Evolutionary conservation across 2,797 vertebrate species (phyloP).

Genomic region (Gallinago nigripennis): DNA sequence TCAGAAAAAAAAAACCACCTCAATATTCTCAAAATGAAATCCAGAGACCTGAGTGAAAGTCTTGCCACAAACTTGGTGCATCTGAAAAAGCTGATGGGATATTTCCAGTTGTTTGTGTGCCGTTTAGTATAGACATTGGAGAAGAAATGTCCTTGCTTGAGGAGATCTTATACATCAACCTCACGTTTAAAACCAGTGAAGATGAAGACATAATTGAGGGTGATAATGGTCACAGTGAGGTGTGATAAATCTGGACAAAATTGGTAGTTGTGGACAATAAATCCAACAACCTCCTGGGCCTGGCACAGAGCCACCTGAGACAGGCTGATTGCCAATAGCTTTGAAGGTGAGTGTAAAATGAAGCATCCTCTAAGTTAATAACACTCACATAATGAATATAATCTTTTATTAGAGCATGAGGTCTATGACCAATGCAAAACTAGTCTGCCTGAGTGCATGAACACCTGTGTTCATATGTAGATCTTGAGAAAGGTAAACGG

Average conservation of each 20-base stretch:
- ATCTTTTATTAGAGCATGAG: neutral
- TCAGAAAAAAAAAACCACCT: accelerated
- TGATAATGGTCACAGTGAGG: neutral
- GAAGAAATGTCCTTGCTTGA: neutral
- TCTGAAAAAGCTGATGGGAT: neutral
- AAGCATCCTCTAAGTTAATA: slow-evolving; percentile 29
- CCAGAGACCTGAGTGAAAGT: neutral
- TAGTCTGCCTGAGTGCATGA: neutral
- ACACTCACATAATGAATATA: neutral
- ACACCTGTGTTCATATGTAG: neutral
- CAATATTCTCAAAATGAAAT: neutral
- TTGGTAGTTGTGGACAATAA: neutral
- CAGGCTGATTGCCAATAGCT: neutral
- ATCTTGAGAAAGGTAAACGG: neutral
- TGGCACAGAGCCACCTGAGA: neutral
- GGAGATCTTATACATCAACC: neutral
- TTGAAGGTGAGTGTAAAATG: slow-evolving; percentile 22
- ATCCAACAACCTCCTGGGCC: neutral
- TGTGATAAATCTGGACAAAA: slow-evolving; percentile 27
- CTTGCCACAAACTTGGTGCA: neutral
- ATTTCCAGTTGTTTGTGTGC: neutral
- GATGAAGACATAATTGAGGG: slow-evolving; percentile 36
- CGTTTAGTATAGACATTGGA: neutral
- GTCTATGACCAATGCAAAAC: slow-evolving; percentile 17
- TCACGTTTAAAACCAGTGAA: neutral